Percentiles rank a stretch among this genome's conserved stretches.
phyloP scores from a whole-genome alignment of 2,113 vertebrate genomes.

The Chascanopsetta lugubris region DNA sequence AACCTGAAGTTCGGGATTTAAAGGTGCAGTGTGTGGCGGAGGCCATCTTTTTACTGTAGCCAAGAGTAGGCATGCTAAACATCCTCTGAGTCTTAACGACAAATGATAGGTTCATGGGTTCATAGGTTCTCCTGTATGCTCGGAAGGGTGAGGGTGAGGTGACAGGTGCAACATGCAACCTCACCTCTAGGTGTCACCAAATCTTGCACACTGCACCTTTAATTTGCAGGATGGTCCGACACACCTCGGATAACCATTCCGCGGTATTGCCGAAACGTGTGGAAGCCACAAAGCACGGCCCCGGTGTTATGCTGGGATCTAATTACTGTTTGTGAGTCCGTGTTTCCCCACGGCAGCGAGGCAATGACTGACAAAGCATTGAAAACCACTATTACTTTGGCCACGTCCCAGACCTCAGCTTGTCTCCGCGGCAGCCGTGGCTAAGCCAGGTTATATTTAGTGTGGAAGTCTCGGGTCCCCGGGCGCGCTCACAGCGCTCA shows the following conservation, averaged over 20 bases:
- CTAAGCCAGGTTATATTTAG: constrained; percentile 63
- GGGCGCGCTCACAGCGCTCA: constrained; percentile 46
- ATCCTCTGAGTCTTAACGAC: too few species aligned
- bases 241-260: constrained; percentile 11
- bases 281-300: constrained; percentile 45
- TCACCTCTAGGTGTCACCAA: too few species aligned
- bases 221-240: constrained; percentile 9
- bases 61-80: too few species aligned
- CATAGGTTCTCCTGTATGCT: too few species aligned
- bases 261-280: constrained; percentile 28
- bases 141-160: too few species aligned
- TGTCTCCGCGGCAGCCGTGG: constrained; percentile 52
- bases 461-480: constrained; percentile 53
- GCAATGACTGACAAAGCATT: constrained; percentile 61
- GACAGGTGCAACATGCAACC: neutral
- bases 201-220: neutral
- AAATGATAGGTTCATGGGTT: too few species aligned
- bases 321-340: constrained; percentile 58
- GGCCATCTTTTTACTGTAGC: too few species aligned
- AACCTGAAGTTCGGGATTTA: too few species aligned
- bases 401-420: constrained; percentile 67
- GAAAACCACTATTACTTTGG: constrained; percentile 60
- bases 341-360: constrained; percentile 34
- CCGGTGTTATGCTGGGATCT: constrained; percentile 56
- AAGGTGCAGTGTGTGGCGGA: too few species aligned